These are phyloP conservation scores for Haliaeetus leucogaster DNA, from an alignment of 2,113 vertebrate species.

Conservation along the genomic window DNA sequence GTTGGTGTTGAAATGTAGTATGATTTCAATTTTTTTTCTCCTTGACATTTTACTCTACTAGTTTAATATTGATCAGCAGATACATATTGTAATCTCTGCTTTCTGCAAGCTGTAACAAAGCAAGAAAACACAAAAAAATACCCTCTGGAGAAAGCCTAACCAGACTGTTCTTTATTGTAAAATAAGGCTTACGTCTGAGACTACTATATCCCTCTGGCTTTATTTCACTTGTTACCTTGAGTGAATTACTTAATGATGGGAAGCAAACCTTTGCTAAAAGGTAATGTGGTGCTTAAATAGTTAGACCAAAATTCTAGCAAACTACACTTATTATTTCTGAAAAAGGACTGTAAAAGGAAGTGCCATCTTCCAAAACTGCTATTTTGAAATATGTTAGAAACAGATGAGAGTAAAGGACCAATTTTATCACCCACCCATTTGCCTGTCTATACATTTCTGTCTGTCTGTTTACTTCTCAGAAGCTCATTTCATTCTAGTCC, in stretches of 20 bases:
- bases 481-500: not conserved
- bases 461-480: not conserved
- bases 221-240: slow-evolving; percentile 18
- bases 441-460: not conserved
- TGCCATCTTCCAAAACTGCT: not conserved
- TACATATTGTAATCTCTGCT: slow-evolving; percentile 24
- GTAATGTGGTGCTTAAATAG: slow-evolving; percentile 11
- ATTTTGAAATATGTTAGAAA: slow-evolving; percentile 25
- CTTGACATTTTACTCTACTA: slow-evolving; percentile 47
- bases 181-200: slow-evolving; percentile 7
- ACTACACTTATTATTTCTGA: slow-evolving; percentile 3
- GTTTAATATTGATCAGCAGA: slow-evolving; percentile 63
- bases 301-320: slow-evolving; percentile 5
- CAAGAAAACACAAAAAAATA: not conserved
- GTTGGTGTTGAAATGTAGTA: slow-evolving; percentile 52
- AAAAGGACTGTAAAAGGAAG: slow-evolving; percentile 8
- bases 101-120: slow-evolving; percentile 29
- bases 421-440: not conserved
- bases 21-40: slow-evolving; percentile 43
- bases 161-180: not conserved
- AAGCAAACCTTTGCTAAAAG: slow-evolving; percentile 35
- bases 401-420: not conserved
- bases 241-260: slow-evolving; percentile 19
- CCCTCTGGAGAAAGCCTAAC: not conserved
- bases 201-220: not conserved